Evolutionary conservation across 2,113 vertebrate genomes (phyloP), one percentile per base, ranked within the genome.

Genomic region (Pao palembangensis): DNA sequence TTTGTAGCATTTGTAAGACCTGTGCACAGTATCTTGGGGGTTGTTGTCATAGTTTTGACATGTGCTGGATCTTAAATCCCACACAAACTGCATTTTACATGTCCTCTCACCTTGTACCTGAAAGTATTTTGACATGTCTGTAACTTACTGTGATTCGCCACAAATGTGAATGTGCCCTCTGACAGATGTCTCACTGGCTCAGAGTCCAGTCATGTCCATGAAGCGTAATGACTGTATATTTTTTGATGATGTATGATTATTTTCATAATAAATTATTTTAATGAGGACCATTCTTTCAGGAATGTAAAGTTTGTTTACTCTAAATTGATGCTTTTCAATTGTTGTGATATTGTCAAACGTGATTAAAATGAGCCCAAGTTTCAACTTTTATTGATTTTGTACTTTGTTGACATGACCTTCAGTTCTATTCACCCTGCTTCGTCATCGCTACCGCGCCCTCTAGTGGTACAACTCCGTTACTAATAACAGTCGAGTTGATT

Each of bases 251-350:
- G 74, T 86, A 71, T 58, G 63, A 85, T 86, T 84, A 88, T 88
- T 88, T 88, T 88, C 82, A 66, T 80, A 85, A 80, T 87, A 87
- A 87, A 84, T 84, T 86, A 87, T 89, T 83, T 80, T 86, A 68
- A 17, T 84, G 79, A 83, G 38, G 55, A 54, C 50, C 73, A 77
- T 73, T 65, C 63, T 66, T 73, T 76, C 70, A 68, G 58, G 61
- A 82, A 71, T 67, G 56, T 53, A 47, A 65, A 28, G 34, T 55
- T 49, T 59, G 71, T 64, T 62, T 43, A 57, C 44, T 60, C 51
- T 44, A 20, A 64, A 62, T 38, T 20, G 18, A 52, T n/a, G 15
- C 38, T 71, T 82, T 80, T 34, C 63, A 60, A 76, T 51, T 66
- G 63, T 69, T 81, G 71, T 70, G 34, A 64, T 65, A 71, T 64